phyloP scores from a whole-genome alignment of 2,797 vertebrate genomes.

The Ceyx erithaca region DNA sequence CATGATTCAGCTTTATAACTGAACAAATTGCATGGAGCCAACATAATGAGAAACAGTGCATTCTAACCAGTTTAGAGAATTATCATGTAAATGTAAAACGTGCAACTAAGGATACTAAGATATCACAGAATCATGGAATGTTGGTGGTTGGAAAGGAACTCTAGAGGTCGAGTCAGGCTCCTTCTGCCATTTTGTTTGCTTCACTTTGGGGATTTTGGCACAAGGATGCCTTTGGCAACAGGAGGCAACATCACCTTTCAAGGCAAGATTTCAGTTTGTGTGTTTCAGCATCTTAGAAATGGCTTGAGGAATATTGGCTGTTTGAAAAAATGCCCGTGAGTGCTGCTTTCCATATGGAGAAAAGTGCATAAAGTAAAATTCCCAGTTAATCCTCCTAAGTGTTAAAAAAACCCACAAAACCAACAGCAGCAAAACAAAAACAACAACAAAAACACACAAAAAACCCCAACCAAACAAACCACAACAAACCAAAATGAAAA shows the following conservation, averaged over 20 bases:
- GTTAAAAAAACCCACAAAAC: background rate
- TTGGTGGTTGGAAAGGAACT: too few species aligned
- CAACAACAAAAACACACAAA: background rate
- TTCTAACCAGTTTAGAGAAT: background rate
- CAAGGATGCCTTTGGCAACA: background rate
- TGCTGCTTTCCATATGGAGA: background rate
- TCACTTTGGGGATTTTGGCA: background rate
- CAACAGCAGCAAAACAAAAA: too few species aligned
- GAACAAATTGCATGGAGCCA: background rate
- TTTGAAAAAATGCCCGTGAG: background rate
- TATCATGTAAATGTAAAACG: background rate
- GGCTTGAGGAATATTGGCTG: background rate
- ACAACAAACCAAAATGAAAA: background rate
- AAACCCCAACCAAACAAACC: background rate
- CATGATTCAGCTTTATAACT: background rate
- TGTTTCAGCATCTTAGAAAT: background rate
- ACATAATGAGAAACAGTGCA: rapidly evolving
- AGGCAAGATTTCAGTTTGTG: background rate
- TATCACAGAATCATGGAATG: too few species aligned
- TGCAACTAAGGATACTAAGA: background rate
- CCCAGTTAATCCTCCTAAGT: background rate
- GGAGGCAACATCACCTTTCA: background rate
- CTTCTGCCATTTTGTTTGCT: background rate
- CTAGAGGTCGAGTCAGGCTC: background rate
- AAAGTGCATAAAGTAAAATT: background rate